Base-by-base conservation (phyloP, 2,888 invertebrate species). In the Apamea sordens region DNA sequence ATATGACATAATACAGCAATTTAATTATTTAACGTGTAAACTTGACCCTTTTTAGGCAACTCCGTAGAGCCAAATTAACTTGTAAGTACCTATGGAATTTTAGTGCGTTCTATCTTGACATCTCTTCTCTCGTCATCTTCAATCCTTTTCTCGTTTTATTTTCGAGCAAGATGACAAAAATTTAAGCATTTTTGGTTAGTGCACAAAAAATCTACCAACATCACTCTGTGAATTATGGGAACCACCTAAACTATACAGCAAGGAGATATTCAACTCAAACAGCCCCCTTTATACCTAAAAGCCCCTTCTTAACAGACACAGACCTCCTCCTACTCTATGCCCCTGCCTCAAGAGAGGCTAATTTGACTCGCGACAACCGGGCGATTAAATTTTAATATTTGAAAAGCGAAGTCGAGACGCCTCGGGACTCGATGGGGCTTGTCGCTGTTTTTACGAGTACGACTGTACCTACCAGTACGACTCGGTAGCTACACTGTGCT, bases 381-480 rank as follows among this genome's bases (percentile, higher is more conserved):
- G 93, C 97, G 97, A 97, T 97, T 97, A 97, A 97, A 97, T 97
- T 97, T 97, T 97, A 97, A 97, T 97, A 97, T 97, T 97, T 97
- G 97, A 97, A 96, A 94, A 96, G 95, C 94, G 94, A 91, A 92
- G 91, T 92, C 93, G 94, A 94, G 95, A 93, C 91, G 91, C 92
- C 88, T 79, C 86, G 87, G 77, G 92, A 93, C 92, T 93, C 94
- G 88, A 91, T 93, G 92, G 95, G 95, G 95, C 92, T 88, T 94
- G 94, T 94, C 94, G 90, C 92, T 93, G 93, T 93, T 92, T 94
- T 93, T 85, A 85, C 76, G 85, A 79, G 76, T 94, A 92, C 93
- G 93, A 92, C 91, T 93, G 80, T 80, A 68, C 83, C 50, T 80
- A 68, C 83, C 50, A 24, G 91, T 92, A 92, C 92, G 75, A 84